Percentiles rank a stretch among this genome's conserved stretches.
Evolutionary conservation across 2,113 vertebrate genomes (phyloP).

Genomic region (Fukomys damarensis): DNA sequence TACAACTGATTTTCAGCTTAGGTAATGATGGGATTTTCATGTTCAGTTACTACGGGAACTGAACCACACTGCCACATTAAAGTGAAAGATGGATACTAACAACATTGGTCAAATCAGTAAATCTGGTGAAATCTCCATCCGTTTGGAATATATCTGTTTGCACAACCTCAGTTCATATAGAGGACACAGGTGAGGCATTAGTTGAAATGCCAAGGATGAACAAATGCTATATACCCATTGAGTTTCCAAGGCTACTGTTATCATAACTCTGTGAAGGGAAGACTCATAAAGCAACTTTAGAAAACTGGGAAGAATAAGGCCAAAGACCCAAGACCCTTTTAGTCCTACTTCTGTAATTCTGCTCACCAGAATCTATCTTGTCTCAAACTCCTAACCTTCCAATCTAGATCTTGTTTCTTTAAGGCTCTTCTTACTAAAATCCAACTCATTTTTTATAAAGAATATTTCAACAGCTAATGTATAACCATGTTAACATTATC

Average conservation of each 20-base stretch:
- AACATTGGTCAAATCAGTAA: slow-evolving; percentile 61
- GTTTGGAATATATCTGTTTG: slow-evolving; percentile 45
- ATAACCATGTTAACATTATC: not conserved
- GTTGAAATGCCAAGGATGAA: not conserved
- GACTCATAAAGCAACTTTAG: not conserved
- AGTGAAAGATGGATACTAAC: slow-evolving; percentile 43
- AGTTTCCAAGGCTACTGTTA: slow-evolving; percentile 1
- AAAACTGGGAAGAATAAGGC: not conserved
- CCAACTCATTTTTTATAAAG: not conserved
- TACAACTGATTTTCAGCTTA: slow-evolving; percentile 77
- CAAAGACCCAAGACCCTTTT: not conserved
- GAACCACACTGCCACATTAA: slow-evolving; percentile 55
- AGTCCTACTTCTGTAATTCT: not conserved
- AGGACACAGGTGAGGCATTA: slow-evolving; percentile 22
- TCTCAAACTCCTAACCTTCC: not conserved
- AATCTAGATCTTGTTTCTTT: not conserved
- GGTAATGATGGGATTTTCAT: slow-evolving; percentile 69
- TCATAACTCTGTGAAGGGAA: slow-evolving; percentile 35
- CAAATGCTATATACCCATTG: not conserved
- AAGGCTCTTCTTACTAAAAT: not conserved
- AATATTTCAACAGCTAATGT: not conserved
- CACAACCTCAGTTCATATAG: slow-evolving; percentile 42
- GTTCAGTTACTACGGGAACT: slow-evolving; percentile 68
- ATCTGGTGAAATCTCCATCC: slow-evolving; percentile 59
- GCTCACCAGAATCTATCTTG: not conserved